These are phyloP conservation scores for Tricholauxania praeusta DNA, from an alignment of 2,888 invertebrate species.

Conservation along the genomic window DNA sequence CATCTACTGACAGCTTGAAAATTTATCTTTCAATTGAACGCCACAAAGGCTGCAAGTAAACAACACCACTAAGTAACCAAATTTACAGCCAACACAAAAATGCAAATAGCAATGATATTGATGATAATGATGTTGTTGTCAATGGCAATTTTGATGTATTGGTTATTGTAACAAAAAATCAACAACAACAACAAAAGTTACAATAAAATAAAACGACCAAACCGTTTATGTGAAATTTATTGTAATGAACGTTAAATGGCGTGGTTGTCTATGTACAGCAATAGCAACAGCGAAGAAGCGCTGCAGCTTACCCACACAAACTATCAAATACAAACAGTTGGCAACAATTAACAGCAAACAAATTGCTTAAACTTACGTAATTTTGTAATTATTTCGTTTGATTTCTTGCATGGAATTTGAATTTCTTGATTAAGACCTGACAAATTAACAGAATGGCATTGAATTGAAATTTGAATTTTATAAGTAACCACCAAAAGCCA, in stretches of 20 bases:
- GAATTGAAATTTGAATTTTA: not conserved
- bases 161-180: not conserved
- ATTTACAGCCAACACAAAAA: no score
- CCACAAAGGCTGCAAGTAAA: no score
- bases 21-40: no score
- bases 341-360: not conserved
- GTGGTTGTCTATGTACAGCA: no score
- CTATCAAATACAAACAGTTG: not conserved
- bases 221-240: not conserved
- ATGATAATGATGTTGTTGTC: no score
- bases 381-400: constrained; percentile 19
- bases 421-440: not conserved
- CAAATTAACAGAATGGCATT: constrained; percentile 1
- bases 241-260: not conserved
- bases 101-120: no score
- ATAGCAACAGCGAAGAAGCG: no score
- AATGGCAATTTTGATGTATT: constrained; percentile 3
- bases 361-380: constrained; percentile 7
- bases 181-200: not conserved
- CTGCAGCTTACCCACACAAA: not conserved
- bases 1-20: no score
- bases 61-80: no score
- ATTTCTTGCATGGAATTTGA: constrained; percentile 21
- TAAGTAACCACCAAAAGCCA: not conserved
- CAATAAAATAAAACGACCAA: constrained; percentile 4